phyloP scores from a whole-genome alignment of 1,140 invertebrate species.

The Anastrepha ludens region DNA sequence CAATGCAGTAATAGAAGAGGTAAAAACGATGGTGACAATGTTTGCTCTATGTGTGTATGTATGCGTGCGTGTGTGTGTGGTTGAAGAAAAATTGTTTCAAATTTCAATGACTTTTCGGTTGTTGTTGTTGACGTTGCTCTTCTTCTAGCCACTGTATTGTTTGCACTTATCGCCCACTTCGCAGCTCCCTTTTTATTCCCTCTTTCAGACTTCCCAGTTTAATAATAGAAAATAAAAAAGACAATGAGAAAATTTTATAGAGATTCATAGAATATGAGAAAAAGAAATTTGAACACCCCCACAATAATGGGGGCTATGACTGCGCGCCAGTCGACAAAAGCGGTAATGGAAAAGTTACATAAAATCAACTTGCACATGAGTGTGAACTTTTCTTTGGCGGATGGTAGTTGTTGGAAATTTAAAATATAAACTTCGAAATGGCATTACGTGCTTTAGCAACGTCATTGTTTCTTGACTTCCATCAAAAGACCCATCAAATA shows the following conservation, averaged over 20 bases:
- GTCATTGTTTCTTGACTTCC: not conserved
- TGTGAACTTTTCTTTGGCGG: not conserved
- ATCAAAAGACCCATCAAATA: not conserved
- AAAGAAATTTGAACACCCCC: not conserved
- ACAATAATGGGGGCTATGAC: slow-evolving; percentile 9
- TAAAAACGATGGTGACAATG: not conserved
- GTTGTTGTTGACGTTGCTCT: slow-evolving; percentile 26
- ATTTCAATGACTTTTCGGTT: slow-evolving; percentile 44
- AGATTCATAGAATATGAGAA: slow-evolving; percentile 4
- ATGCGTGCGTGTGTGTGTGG: not conserved
- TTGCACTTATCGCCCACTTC: slow-evolving; percentile 38
- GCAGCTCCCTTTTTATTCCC: not conserved
- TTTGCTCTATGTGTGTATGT: not conserved
- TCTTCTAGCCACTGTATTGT: not conserved
- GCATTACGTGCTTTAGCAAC: not conserved
- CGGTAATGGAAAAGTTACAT: slow-evolving; percentile 44
- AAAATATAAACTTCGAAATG: not conserved
- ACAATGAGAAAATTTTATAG: slow-evolving; percentile 32
- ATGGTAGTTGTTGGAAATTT: not conserved
- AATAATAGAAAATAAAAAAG: slow-evolving; percentile 44
- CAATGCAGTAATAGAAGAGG: not conserved
- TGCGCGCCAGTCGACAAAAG: not conserved
- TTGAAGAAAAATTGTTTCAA: slow-evolving; percentile 34
- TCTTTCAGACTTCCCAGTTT: not conserved
- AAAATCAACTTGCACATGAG: not conserved